These are phyloP conservation scores for Orchestes rusci DNA, from an alignment of 2,888 invertebrate genomes.

Conservation along the genomic window DNA sequence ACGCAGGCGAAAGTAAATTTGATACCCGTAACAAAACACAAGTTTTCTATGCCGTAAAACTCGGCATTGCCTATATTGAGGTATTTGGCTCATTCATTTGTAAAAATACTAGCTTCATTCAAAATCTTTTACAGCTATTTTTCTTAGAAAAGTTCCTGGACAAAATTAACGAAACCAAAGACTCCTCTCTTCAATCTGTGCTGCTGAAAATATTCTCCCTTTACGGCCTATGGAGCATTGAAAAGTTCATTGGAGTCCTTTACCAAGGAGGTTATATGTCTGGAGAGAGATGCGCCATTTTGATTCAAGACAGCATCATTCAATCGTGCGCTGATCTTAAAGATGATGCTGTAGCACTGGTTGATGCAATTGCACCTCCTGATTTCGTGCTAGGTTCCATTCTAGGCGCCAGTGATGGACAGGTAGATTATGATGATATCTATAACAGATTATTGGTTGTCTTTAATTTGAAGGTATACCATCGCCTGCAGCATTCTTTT, in stretches of 20 bases:
- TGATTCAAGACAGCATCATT: slow-evolving; percentile 63
- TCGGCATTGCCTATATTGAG: slow-evolving; percentile 77
- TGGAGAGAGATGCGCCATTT: slow-evolving; percentile 48
- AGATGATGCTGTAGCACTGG: slow-evolving; percentile 66
- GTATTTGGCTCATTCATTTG: slow-evolving; percentile 43
- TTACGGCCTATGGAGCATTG: slow-evolving; percentile 62
- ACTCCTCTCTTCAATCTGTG: slow-evolving; percentile 48
- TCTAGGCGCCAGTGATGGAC: slow-evolving; percentile 77
- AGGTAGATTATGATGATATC: slow-evolving; percentile 46
- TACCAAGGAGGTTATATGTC: slow-evolving; percentile 57
- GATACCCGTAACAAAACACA: slow-evolving; percentile 78
- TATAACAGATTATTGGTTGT: slow-evolving; percentile 1
- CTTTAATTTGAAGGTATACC: slow-evolving; percentile 54
- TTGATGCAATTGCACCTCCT: slow-evolving; percentile 78
- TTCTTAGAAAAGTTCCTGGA: slow-evolving; percentile 49
- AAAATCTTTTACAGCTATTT: slow-evolving; percentile 45
- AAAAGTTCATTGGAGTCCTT: slow-evolving; percentile 68
- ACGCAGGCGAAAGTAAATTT: slow-evolving; percentile 57
- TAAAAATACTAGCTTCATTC: neutral
- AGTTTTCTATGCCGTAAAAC: slow-evolving; percentile 68
- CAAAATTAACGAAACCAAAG: slow-evolving; percentile 42
- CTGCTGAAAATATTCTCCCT: slow-evolving; percentile 56
- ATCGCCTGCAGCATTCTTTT: slow-evolving; percentile 61
- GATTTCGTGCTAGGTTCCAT: slow-evolving; percentile 85
- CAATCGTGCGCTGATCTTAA: slow-evolving; percentile 55